Base-by-base conservation (phyloP, 2,888 invertebrate genomes). In the Platycheirus albimanus region DNA sequence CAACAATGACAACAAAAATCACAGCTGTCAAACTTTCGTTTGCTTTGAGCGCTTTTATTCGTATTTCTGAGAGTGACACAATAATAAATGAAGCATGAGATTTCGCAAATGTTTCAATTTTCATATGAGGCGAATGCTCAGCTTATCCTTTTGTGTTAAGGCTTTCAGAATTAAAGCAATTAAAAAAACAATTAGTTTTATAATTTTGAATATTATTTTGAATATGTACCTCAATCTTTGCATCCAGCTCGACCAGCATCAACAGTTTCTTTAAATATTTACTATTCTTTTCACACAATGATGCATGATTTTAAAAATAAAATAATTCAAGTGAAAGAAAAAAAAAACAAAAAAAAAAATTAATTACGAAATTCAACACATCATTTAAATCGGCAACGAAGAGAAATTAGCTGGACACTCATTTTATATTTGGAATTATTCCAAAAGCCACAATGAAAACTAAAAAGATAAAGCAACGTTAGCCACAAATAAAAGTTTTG, bases 231-330 rank as follows among this genome's bases (percentile, higher is more conserved):
- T 24, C 24, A 24, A 4, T 24, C 24, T 24, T n/a, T 13, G 13
- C 38, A 41, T 41, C 13, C 38, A 41, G 13, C 38, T 4, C 10
- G 66, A 56, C 58, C 49, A 70, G 19, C 58, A 54, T 58, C 58
- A 70, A 47, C 58, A 58, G 58, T 13, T 28, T 28, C 47, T 47
- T 54, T 28, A 15, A 15, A 28, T 56, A 72, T 64, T 72, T 54
- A 54, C 45, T 51, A 38, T 63, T 54, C 28, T 28, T 28, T 8
- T 43, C 24, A 61, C 24, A 8, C 15, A 15, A 64, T 66, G 74
- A 74, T 56, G 38, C 64, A 74, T 30, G 56, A 36, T 30, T 54
- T 49, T 24, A 24, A 56, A 56, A 56, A 74, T 49, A 66, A 49
- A 56, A 36, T 10, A 24, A 74, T 41, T 66, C 36, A 58, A 56